These are phyloP conservation scores for Drosophila pallidifrons DNA, from an alignment of 1,140 invertebrate species.

Conservation along the genomic window DNA sequence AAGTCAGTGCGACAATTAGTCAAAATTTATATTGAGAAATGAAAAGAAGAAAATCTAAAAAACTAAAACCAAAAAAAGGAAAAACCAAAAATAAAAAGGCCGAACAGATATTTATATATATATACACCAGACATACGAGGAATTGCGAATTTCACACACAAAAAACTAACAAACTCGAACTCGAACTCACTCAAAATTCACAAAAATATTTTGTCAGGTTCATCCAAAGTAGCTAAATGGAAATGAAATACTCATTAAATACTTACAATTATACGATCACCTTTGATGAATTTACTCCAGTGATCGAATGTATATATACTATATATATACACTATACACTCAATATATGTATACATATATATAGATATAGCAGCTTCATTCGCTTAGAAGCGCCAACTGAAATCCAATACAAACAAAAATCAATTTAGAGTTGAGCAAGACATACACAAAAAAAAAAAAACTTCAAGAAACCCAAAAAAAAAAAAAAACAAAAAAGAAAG, in stretches of 20 bases:
- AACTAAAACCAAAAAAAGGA: slow-evolving; percentile 13
- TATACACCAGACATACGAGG: slow-evolving; percentile 43
- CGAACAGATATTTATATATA: slow-evolving; percentile 43
- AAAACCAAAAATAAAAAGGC: slow-evolving; percentile 18
- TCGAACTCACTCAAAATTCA: slow-evolving; percentile 9
- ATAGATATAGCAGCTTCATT: slow-evolving; percentile 39
- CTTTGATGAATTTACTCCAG: slow-evolving; percentile 46
- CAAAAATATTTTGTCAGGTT: slow-evolving; percentile 1
- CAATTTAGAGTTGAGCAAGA: slow-evolving; percentile 37
- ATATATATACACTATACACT: slow-evolving; percentile 30
- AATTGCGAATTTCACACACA: slow-evolving; percentile 43
- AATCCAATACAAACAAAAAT: slow-evolving; percentile 38
- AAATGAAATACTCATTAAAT: slow-evolving; percentile 28
- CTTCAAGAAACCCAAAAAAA: slow-evolving; percentile 23
- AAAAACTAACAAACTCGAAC: slow-evolving; percentile 18
- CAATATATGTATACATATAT: slow-evolving; percentile 38
- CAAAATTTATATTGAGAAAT: slow-evolving; percentile 65
- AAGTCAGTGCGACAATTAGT: slow-evolving; percentile 59
- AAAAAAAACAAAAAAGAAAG: slow-evolving; percentile 42
- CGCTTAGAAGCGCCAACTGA: slow-evolving; percentile 63
- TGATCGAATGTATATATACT: slow-evolving; percentile 49
- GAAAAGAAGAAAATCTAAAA: slow-evolving; percentile 17
- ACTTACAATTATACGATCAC: slow-evolving; percentile 16
- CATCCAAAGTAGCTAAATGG: slow-evolving; percentile 11
- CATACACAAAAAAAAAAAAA: slow-evolving; percentile 20